These are phyloP conservation scores for Aphaenogaster ashmeadi DNA, from an alignment of 1,140 invertebrate species.

Conservation along the genomic window DNA sequence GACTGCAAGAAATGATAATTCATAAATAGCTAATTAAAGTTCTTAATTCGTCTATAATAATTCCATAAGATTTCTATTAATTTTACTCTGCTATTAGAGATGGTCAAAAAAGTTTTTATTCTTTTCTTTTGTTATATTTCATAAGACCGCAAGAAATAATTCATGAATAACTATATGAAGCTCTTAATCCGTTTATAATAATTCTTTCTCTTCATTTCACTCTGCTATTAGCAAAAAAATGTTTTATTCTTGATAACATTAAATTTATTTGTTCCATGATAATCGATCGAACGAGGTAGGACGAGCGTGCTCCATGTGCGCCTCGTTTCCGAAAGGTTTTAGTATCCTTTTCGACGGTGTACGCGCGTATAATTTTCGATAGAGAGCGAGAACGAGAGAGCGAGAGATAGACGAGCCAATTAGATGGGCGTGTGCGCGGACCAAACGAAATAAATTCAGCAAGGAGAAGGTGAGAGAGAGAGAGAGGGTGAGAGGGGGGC, in stretches of 20 bases:
- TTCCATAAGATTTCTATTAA: no score
- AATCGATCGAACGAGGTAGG: neutral
- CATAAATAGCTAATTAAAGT: no score
- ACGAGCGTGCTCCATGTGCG: conserved; percentile 1
- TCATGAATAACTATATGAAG: no score
- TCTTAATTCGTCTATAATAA: no score
- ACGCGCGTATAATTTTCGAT: conserved; percentile 41
- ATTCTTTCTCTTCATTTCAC: neutral
- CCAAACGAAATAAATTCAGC: conserved; percentile 62
- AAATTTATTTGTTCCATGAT: neutral
- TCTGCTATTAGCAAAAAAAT: no score
- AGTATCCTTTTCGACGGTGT: conserved; percentile 42
- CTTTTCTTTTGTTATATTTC: no score
- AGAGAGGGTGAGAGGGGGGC: neutral
- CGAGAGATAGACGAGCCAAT: conserved; percentile 80
- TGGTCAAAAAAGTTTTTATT: no score
- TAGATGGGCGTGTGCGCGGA: conserved; percentile 81
- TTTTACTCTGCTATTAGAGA: no score
- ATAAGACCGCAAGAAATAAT: no score
- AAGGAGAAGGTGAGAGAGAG: neutral
- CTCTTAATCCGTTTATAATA: neutral
- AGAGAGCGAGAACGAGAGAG: conserved; percentile 58
- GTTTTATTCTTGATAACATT: neutral
- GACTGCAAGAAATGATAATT: no score
- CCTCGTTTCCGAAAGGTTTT: conserved; percentile 52